phyloP scores from a whole-genome alignment of 1,140 invertebrate species.

The Phymorhynchus buccinoides region DNA sequence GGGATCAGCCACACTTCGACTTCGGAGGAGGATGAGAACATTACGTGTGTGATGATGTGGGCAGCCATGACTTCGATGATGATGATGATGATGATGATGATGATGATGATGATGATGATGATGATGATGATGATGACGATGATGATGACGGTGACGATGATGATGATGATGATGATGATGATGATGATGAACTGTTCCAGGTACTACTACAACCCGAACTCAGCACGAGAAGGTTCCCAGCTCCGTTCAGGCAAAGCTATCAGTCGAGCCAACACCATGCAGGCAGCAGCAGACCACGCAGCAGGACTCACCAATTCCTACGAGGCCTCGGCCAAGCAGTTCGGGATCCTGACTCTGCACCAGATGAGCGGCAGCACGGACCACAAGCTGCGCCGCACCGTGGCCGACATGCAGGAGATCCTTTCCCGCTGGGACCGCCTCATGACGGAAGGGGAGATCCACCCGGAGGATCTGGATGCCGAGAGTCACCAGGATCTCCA shows the following conservation, averaged over 20 bases:
- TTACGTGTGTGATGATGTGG: too few species aligned
- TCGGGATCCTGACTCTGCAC: slow-evolving; percentile 35
- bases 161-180: too few species aligned
- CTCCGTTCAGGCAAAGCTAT: neutral
- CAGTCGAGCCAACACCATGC: neutral
- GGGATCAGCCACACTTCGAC: too few species aligned
- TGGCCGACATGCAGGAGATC: slow-evolving; percentile 46
- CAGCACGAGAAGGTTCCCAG: neutral
- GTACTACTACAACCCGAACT: slow-evolving; percentile 17
- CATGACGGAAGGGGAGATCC: slow-evolving; percentile 46
- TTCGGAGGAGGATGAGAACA: too few species aligned
- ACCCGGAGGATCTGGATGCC: slow-evolving; percentile 53
- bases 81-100: too few species aligned
- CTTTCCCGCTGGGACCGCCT: slow-evolving; percentile 54
- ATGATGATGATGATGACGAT: too few species aligned
- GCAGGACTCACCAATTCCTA: neutral
- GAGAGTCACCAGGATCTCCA: slow-evolving; percentile 60
- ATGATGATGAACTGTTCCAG: neutral
- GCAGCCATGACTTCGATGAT: too few species aligned
- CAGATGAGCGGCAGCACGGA: slow-evolving; percentile 31
- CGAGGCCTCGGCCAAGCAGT: slow-evolving; percentile 29
- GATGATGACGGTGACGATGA: too few species aligned
- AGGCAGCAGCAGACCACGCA: neutral
- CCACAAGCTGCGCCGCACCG: slow-evolving; percentile 42
- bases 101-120: too few species aligned